Base-by-base conservation (phyloP, 2,797 vertebrate genomes). In the Otolemur crassicaudatus region DNA sequence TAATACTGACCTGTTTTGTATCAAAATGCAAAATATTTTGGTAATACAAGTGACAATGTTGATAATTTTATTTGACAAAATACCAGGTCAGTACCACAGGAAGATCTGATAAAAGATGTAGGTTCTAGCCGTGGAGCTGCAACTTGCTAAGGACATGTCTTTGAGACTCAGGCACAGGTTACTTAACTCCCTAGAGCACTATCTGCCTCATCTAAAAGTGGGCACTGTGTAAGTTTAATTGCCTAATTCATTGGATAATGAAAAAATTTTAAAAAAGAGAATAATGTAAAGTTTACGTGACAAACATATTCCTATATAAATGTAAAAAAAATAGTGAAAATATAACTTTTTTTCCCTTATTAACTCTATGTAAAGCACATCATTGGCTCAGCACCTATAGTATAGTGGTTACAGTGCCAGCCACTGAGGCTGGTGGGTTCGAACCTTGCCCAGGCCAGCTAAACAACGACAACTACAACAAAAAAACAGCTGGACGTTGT, bases 311-410 rank as follows among this genome's bases (percentile, higher is more conserved):
- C 3, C 46, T 77, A 82, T 37, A 16, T 14, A 84, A 75, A 20
- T 69, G 1, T 40, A 73, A 60, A 56, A 72, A 69, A 79, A 76
- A 76, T 0, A 53, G 29, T 4, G 83, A 22, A 93, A 93, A 90
- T 80, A 2, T 5, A 81, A 83, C 9, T 17, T 80, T 69, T 69
- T 70, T 34, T 61, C 43, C 77, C 29, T n/a, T 43, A 70, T 82
- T 49, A 87, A 88, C 46, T 87, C 53, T 70, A n/a, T 77, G 40
- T 82, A 34, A 84, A 91, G 9, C 58, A 63, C 90, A 93, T 19
- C 23, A 56, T 46, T 14, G 3, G 14, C 49, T 53, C 13, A 14
- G 49, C 14, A 14, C 0, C 14, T 3, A 3, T 53, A 53, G 49
- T 14, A 49, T 3, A 53, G 49, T 16, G 49, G 14, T 53, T 53